A percentile compares a stretch with the other conserved stretches of the same genome.
phyloP scores from a whole-genome alignment of 2,113 vertebrate genomes.

The Corynorhinus townsendii region DNA sequence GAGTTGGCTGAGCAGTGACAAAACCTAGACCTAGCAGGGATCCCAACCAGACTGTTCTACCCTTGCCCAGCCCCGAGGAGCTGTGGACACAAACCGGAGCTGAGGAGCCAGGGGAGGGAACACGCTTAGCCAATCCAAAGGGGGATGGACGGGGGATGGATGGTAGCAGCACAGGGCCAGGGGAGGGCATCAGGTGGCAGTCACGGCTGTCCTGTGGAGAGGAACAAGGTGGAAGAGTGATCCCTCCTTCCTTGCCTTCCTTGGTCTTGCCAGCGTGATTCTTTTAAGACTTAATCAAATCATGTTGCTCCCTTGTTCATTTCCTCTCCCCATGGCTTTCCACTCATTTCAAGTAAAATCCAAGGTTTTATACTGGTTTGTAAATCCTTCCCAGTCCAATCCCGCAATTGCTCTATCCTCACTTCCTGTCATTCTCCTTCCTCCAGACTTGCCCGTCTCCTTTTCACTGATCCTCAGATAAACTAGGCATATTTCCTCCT shows the following conservation, averaged over 20 bases:
- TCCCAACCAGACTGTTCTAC: not conserved
- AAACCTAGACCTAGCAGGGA: not conserved
- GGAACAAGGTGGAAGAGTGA: not conserved
- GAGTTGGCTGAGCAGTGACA: not conserved
- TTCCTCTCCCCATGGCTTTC: not conserved
- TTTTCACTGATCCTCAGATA: not conserved
- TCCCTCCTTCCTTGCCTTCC: not conserved
- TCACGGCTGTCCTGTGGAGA: not conserved
- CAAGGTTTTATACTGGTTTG: not conserved
- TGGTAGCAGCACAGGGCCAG: not conserved
- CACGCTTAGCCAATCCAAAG: slow-evolving; percentile 65
- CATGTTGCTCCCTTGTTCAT: not conserved
- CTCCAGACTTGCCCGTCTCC: not conserved
- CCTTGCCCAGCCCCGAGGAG: not conserved
- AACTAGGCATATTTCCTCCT: not conserved
- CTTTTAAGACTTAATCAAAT: not conserved
- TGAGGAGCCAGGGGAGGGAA: slow-evolving; percentile 32
- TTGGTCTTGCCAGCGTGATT: not conserved
- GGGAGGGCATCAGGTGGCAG: not conserved
- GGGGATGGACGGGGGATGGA: slow-evolving; percentile 16
- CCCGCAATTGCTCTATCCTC: not conserved
- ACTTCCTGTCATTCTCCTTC: not conserved
- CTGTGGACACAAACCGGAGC: slow-evolving; percentile 53
- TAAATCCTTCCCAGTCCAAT: not conserved
- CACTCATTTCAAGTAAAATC: not conserved